Base-by-base conservation (phyloP, 1,140 invertebrate genomes). In the Aphidius gifuensis region DNA sequence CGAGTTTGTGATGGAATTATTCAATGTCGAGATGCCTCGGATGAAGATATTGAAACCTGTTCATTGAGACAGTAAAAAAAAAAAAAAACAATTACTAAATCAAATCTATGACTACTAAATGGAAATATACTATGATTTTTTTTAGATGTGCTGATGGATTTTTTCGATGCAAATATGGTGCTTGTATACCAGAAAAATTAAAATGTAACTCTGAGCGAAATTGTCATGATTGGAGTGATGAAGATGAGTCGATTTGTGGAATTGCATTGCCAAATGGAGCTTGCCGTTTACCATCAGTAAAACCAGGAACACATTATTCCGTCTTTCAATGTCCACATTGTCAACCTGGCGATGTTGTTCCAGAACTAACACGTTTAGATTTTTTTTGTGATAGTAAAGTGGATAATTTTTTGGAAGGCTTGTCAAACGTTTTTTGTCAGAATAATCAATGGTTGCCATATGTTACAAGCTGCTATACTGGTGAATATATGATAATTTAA, bases 21-120 rank as follows among this genome's bases (percentile, higher is more conserved):
- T 2, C 89, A 93, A 66, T 94, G 92, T 69, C 61, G 74, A 4
- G 90, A 91, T 74, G 85, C 83, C 2, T 85, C 84, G n/a, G 90
- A 91, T 71, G 90, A 91, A 74, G 79, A 70, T 0, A 49, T 69
- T 0, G 71, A 79, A 6, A 71, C 80, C 53, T 87, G 85, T 67
- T 65, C 66, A 21, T 48, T 32, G 46, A 50, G 42, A 44, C 56
- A 58, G 73, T 75, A 69, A 50, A 50, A 23, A 39, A 40, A n/a
- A n/a, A n/a, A 38, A 50, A 39, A 48, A 58, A 53, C 46, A 32
- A 32, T 32, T 32, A 32, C 23, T 1, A 32, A 32, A 32, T 32
- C 2, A 32, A 32, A 32, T 32, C 4, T 3, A 32, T 32, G 2
- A 32, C 23, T 32, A 32, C 4, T 3, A 32, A 32, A 32, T 56